Evolutionary conservation across 2,888 invertebrate genomes (phyloP), one percentile per base, ranked within the genome.

Genomic region (Morpho achilles): DNA sequence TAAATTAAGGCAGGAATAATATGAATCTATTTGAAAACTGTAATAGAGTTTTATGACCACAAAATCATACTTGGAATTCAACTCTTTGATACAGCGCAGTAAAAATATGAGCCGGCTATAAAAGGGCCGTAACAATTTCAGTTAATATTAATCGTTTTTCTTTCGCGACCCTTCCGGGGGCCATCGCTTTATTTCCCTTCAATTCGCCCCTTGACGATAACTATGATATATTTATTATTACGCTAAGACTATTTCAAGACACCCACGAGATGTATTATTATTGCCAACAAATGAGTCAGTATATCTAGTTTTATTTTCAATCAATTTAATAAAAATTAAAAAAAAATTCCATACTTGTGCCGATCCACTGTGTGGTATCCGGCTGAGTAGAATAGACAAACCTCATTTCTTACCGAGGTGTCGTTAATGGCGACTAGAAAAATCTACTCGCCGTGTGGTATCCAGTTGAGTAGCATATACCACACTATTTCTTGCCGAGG

Each of bases 81-180:
- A 87, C 88, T 87, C 87, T 87, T 88, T 85, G 81, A 73, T 70
- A 73, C 73, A 69, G 67, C 22, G 77, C 76, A 80, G 77, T 86
- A 84, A 88, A 87, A 87, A 87, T 88, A 87, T 88, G 84, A 87
- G 84, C 42, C 49, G 39, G 59, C 78, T 76, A 82, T 86, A 83
- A 82, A 82, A 77, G 77, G 77, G 74, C 84, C 67, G 84, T 87
- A 87, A 88, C 87, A 80, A 83, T 88, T 85, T 85, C 85, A 87
- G 88, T 89, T 89, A 88, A 90, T 89, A 89, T 89, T 89, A 90
- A 90, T 89, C 87, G 89, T 77, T 90, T 87, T 89, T 87, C 89
- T 89, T 87, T 81, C 80, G 72, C 76, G 85, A 84, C 89, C 89
- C 88, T 86, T 87, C 86, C 82, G 75, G 69, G 54, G 72, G 70